Evolutionary conservation across 2,797 vertebrate genomes (phyloP), one percentile per base, ranked within the genome.

Genomic region (Paguma larvata): DNA sequence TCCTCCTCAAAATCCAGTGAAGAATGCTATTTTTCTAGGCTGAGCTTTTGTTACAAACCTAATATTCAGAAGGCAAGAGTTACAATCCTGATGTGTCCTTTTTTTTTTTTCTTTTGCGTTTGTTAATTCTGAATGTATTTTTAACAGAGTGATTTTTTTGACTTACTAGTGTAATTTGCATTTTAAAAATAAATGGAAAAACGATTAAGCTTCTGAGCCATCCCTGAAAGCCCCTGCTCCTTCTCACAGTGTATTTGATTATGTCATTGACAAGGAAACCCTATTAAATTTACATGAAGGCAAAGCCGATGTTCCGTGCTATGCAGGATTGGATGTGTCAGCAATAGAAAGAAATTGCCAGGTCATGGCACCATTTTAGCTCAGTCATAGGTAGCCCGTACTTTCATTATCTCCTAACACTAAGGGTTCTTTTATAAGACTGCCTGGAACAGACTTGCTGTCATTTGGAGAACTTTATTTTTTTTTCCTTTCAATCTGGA

Each of bases 101-200:
- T 96, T 96, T 96, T 94, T 97, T 97, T 18, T 97, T 97, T 97
- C 10, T 97, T 98, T 98, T 96, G 97, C 98, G 97, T 99, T 99
- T 99, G 98, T 99, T 99, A 98, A 99, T 99, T 99, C 98, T 98
- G 98, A 99, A 99, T 99, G 99, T 99, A 99, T 99, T 99, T 99
- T 99, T 99, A 99, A 99, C 98, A 98, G 97, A 98, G 98, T 99
- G 99, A 98, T 98, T 98, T 99, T 99, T 98, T 99, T 99, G 98
- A 99, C 98, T 99, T 98, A 98, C 98, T 98, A 98, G 99, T 99
- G 99, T 99, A 99, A 99, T 99, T 99, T 99, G 99, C 98, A 99
- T 99, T 98, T 99, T 96, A 65, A 98, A 98, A 99, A 99, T 99
- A 99, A 99, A 99, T 97, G 98, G 97, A 98, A 98, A 99, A 98